These are phyloP conservation scores for Lepidostoma basale DNA, from an alignment of 1,140 invertebrate species.

Conservation along the genomic window DNA sequence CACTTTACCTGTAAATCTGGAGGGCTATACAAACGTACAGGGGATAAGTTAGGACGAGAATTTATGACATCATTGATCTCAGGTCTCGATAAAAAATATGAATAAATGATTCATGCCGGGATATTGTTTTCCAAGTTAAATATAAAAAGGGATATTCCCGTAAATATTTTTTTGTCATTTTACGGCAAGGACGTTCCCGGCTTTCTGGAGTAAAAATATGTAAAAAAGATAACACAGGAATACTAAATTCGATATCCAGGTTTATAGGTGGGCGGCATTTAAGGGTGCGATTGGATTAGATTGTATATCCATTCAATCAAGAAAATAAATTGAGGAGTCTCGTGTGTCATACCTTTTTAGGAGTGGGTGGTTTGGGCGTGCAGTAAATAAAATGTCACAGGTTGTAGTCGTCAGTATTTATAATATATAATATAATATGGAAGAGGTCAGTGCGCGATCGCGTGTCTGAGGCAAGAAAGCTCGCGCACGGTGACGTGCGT, in stretches of 20 bases:
- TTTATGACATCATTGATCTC: slow-evolving; percentile 39
- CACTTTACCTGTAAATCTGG: slow-evolving; percentile 2
- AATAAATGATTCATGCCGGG: slow-evolving; percentile 24
- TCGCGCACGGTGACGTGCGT: too few relatives aligned
- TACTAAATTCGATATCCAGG: not conserved
- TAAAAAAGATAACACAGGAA: not conserved
- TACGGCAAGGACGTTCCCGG: not conserved
- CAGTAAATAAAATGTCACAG: too few relatives aligned
- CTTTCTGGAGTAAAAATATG: slow-evolving; percentile 4
- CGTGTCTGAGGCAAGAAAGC: too few relatives aligned
- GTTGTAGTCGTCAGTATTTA: too few relatives aligned
- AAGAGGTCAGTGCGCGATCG: too few relatives aligned
- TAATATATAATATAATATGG: too few relatives aligned
- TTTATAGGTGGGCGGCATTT: too few relatives aligned
- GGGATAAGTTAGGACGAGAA: slow-evolving; percentile 27
- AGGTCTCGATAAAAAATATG: slow-evolving; percentile 35
- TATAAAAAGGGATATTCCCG: slow-evolving; percentile 10
- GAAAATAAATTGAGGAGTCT: too few relatives aligned
- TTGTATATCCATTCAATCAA: too few relatives aligned
- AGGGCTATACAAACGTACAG: not conserved
- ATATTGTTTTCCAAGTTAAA: slow-evolving; percentile 14
- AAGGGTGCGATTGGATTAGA: too few relatives aligned
- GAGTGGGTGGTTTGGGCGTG: too few relatives aligned
- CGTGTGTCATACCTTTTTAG: too few relatives aligned
- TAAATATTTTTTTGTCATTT: slow-evolving; percentile 23